A percentile compares a stretch with the other conserved stretches of the same genome.
These are phyloP conservation scores for Noctua janthina DNA, from an alignment of 2,888 invertebrate genomes.

Conservation along the genomic window DNA sequence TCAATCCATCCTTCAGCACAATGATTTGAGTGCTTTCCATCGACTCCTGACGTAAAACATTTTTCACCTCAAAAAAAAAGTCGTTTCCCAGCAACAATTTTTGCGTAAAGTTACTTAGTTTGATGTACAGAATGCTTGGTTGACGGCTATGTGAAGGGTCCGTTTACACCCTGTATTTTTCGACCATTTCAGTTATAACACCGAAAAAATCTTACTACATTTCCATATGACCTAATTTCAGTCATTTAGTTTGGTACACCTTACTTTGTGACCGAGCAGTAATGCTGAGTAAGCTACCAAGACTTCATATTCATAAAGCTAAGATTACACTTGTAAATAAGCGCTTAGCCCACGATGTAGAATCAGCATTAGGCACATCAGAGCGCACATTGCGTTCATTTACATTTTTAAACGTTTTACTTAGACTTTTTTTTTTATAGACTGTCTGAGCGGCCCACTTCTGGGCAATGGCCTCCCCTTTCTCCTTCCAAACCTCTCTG, in stretches of 20 bases:
- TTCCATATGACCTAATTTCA: slow-evolving; percentile 18
- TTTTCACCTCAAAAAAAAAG: no score
- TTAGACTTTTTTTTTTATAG: no score
- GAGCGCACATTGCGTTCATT: slow-evolving; percentile 27
- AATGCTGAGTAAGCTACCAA: slow-evolving; percentile 27
- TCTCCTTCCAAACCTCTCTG: no score
- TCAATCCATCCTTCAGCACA: no score
- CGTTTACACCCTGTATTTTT: background rate
- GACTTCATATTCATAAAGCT: slow-evolving; percentile 63
- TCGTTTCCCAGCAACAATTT: no score
- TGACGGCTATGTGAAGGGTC: no score
- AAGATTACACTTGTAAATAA: slow-evolving; percentile 69
- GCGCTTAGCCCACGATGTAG: slow-evolving; percentile 50
- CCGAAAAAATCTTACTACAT: background rate
- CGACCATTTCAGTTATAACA: background rate
- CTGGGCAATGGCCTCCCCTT: no score
- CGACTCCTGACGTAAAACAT: no score
- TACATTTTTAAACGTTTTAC: slow-evolving; percentile 11
- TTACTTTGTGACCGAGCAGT: slow-evolving; percentile 21
- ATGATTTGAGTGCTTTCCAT: no score
- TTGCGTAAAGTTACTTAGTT: no score
- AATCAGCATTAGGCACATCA: slow-evolving; percentile 40
- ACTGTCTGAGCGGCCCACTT: no score
- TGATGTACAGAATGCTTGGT: no score
- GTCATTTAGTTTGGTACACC: background rate